Base-by-base conservation (phyloP, 2,113 vertebrate species). In the Megaleporinus macrocephalus region DNA sequence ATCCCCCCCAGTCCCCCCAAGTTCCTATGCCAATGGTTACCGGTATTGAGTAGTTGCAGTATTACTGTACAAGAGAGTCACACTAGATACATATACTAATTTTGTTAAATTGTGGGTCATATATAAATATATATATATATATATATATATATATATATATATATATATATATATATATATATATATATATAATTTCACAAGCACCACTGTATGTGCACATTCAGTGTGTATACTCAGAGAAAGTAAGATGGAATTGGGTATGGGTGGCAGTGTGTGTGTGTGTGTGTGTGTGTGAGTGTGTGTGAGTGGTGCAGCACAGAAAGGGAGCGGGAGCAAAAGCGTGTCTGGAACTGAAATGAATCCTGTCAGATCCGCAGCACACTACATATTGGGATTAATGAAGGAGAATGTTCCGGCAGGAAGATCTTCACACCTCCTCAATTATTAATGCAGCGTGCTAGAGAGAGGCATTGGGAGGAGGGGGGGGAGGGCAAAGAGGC, bases 381-480 rank as follows among this genome's bases (percentile, higher is more conserved):
- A 51, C 62, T 76, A 87, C 86, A 88, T 86, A 85, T 86, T 84
- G 71, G 83, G 88, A 87, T 87, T 87, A 90, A 90, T 90, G 83
- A 84, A 80, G 73, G 76, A 49, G 86, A 85, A 76, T 87, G 80
- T 86, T 87, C 80, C 66, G 61, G 72, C 16, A 62, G 36, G 73
- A 76, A 83, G 68, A 81, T 80, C 86, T 80, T 89, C 81, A 78
- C 77, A 84, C 75, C 81, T 14, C 72, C 27, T 91, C 76, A 87
- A 89, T 91, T 82, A 88, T 88, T 89, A 85, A 86, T 84, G 59
- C 61, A 53, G 77, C 57, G 79, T 78, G 88, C 83, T 80, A 81
- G 69, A 85, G 44, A 72, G 24, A 11, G 27, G 76, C 4, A 44
- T 53, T n/a, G 33, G 57, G 68, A 36, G 24, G 59, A 47, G 33